Conservation (phyloP, 1,140 invertebrate species). For the Planococcus citri region DNA sequence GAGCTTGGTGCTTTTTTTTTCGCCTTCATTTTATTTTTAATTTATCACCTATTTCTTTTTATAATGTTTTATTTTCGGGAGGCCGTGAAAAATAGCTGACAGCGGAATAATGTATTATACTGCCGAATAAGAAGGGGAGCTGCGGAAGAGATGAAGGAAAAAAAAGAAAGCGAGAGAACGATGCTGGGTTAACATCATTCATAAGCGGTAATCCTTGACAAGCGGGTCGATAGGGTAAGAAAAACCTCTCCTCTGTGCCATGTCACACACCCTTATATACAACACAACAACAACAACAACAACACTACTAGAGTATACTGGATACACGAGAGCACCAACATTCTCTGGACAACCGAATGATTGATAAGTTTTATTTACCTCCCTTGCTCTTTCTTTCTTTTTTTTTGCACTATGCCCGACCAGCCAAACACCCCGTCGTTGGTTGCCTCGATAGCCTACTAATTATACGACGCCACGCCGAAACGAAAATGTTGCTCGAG, state of each 20-base stretch:
- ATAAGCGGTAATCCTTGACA: constrained; percentile 17
- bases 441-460: too few species aligned
- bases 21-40: constrained; percentile 15
- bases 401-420: too few species aligned
- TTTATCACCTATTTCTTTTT: constrained; percentile 20
- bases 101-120: constrained; percentile 15
- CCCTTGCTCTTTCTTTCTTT: too few species aligned
- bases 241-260: not conserved
- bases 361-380: constrained; percentile 20
- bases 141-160: not conserved
- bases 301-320: not conserved
- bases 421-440: too few species aligned
- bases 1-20: not conserved
- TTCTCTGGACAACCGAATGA: constrained; percentile 17
- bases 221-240: constrained; percentile 5
- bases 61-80: constrained; percentile 11
- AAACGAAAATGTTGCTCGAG: too few species aligned
- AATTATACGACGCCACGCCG: too few species aligned
- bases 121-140: constrained; percentile 8
- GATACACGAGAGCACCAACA: not conserved
- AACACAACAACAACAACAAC: too few species aligned
- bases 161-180: not conserved
- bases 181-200: constrained; percentile 16
- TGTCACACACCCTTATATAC: constrained; percentile 16
- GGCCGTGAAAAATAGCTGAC: constrained; percentile 15